Percentiles rank a stretch among this genome's conserved stretches.
These are phyloP conservation scores for Scytalopus superciliaris DNA, from an alignment of 2,113 vertebrate species.

Conservation along the genomic window DNA sequence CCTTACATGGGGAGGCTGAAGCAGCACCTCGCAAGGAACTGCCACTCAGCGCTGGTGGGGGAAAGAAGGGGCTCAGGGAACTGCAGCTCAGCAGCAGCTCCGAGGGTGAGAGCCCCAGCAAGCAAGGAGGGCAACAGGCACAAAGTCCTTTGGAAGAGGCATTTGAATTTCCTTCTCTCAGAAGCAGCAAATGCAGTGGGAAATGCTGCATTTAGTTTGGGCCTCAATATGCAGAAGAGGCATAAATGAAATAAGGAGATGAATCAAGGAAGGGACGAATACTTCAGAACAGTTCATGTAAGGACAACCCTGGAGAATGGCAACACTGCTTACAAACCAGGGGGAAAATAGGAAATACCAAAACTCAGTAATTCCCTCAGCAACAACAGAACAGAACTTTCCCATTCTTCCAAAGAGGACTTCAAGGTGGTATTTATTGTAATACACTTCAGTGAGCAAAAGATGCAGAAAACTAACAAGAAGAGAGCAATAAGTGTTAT, in stretches of 20 bases:
- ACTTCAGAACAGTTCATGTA: not conserved
- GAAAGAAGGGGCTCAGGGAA: not conserved
- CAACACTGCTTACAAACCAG: not conserved
- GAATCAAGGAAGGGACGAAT: not conserved
- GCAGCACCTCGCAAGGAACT: not conserved
- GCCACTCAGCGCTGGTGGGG: not conserved
- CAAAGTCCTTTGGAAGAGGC: not conserved
- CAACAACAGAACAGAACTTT: not conserved
- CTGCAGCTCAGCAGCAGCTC: not conserved
- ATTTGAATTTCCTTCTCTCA: fast-evolving
- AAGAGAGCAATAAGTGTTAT: not conserved
- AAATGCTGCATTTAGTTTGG: not conserved
- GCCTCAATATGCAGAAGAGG: not conserved
- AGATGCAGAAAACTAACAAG: not conserved
- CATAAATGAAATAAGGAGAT: not conserved
- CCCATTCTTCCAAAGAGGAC: not conserved
- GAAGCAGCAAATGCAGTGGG: not conserved
- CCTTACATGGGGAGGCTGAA: not conserved
- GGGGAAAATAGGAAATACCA: not conserved
- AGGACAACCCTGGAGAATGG: not conserved
- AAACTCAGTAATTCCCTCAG: not conserved
- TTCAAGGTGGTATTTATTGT: not conserved
- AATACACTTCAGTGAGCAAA: not conserved
- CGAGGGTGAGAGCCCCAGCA: no score
- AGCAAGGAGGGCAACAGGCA: not conserved